phyloP scores from a whole-genome alignment of 2,797 vertebrate genomes.

The Ptychadena robeensis region DNA sequence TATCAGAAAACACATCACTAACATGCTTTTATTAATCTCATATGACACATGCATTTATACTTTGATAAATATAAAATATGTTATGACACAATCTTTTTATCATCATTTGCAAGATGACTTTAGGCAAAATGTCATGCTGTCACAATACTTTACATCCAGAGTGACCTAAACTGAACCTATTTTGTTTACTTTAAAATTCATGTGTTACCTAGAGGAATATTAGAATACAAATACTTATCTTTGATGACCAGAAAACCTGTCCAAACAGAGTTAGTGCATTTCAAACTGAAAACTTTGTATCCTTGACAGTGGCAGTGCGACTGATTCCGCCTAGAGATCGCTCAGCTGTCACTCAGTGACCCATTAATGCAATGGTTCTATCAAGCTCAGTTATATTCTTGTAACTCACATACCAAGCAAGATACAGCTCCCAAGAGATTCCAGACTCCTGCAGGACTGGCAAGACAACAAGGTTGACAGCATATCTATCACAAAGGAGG shows the following conservation, averaged over 20 bases:
- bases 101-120: not conserved
- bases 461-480: conserved; percentile 66
- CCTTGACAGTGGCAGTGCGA: conserved; percentile 69
- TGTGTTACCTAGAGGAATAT: conserved; percentile 65
- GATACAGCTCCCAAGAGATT: conserved; percentile 71
- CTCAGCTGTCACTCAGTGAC: conserved; percentile 82
- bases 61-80: conserved; percentile 5
- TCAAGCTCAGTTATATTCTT: conserved; percentile 72
- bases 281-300: conserved; percentile 68
- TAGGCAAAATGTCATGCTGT: conserved; percentile 17
- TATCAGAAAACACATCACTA: not conserved
- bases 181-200: conserved; percentile 53
- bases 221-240: conserved; percentile 63
- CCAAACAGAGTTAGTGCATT: conserved; percentile 77
- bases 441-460: conserved; percentile 73
- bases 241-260: conserved; percentile 69
- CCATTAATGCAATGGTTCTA: conserved; percentile 72
- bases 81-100: conserved; percentile 14
- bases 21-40: not conserved
- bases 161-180: conserved; percentile 4
- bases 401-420: conserved; percentile 68
- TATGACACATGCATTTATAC: not conserved
- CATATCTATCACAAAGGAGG: conserved; percentile 65
- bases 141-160: conserved; percentile 32
- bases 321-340: conserved; percentile 72